Percentiles rank a stretch among this genome's conserved stretches.
phyloP scores from a whole-genome alignment of 2,888 invertebrate genomes.

The Alviniconcha strummeri region DNA sequence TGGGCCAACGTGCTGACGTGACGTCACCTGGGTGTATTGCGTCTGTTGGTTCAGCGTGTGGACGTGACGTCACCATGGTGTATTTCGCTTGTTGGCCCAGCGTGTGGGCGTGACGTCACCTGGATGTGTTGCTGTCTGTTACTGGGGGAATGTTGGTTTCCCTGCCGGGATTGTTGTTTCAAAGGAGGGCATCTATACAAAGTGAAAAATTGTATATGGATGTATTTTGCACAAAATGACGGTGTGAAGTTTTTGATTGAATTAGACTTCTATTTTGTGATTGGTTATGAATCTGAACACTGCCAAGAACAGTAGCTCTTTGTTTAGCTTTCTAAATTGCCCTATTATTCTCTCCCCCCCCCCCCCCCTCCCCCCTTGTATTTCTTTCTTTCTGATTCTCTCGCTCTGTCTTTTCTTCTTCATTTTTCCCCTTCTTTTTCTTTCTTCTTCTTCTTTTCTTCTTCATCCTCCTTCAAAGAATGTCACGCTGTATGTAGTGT shows the following conservation, averaged over 20 bases:
- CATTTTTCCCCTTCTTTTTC: too few relatives aligned
- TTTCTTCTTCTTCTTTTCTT: neutral
- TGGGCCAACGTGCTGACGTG: too few relatives aligned
- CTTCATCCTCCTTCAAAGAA: neutral
- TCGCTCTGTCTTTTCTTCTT: too few relatives aligned
- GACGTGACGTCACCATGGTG: too few relatives aligned
- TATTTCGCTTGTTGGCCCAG: too few relatives aligned
- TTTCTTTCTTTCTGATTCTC: too few relatives aligned
- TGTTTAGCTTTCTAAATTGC: constrained; percentile 26
- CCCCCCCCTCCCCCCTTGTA: too few relatives aligned
- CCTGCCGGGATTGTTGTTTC: neutral
- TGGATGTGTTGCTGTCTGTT: neutral
- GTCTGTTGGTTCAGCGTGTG: too few relatives aligned
- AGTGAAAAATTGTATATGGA: constrained; percentile 23
- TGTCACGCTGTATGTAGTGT: neutral
- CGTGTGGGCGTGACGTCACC: neutral
- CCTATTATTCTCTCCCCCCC: neutral
- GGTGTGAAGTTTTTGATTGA: constrained; percentile 2
- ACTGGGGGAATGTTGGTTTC: neutral
- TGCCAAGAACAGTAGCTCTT: constrained; percentile 14
- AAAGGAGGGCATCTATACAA: constrained; percentile 28
- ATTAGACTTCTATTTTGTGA: neutral
- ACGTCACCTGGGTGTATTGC: too few relatives aligned
- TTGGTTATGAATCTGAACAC: constrained; percentile 19
- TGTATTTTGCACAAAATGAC: constrained; percentile 21